Evolutionary conservation across 1,140 invertebrate species (phyloP), one percentile per base, ranked within the genome.

Genomic region (Carposina sasakii): DNA sequence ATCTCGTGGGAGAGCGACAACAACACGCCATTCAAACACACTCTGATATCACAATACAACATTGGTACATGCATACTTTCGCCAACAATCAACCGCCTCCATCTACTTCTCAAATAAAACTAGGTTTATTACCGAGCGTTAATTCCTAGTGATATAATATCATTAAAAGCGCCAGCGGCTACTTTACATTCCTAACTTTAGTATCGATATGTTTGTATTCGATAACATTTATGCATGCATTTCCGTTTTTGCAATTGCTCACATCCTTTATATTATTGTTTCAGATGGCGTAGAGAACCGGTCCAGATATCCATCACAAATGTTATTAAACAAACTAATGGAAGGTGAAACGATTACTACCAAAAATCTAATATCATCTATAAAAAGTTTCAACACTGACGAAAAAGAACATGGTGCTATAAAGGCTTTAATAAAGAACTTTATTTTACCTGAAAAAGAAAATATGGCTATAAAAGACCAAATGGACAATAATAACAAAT

Each of bases 261-360:
- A n/a, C n/a, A n/a, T n/a, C n/a, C n/a, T n/a, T n/a, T n/a, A n/a
- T n/a, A n/a, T 63, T 48, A 59, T 76, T 76, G 70, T 83, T 83
- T 40, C 79, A 83, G 79, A 78, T 79, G 79, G 68, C 74, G 75
- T 77, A 83, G 73, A 66, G 64, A 71, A 78, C 60, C 63, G 49
- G 61, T 60, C 52, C 57, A 67, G 62, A 74, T 49, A 65, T 71
- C 58, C 63, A 73, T 46, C 61, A 66, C 70, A 67, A 76, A 81
- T 72, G 70, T 41, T 77, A 64, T 65, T 73, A 42, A 75, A 67
- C 60, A 68, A 52, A 52, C 72, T 73, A 63, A 81, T 78, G 74
- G 77, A 79, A 69, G 74, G 69, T 41, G 71, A 74, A 63, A 54
- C 76, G 46, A 66, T 79, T 51, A 55, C 57, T 26, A 70, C 67